Evolutionary conservation across 2,888 invertebrate species (phyloP).

Genomic region (Nephrotoma guestfalica): DNA sequence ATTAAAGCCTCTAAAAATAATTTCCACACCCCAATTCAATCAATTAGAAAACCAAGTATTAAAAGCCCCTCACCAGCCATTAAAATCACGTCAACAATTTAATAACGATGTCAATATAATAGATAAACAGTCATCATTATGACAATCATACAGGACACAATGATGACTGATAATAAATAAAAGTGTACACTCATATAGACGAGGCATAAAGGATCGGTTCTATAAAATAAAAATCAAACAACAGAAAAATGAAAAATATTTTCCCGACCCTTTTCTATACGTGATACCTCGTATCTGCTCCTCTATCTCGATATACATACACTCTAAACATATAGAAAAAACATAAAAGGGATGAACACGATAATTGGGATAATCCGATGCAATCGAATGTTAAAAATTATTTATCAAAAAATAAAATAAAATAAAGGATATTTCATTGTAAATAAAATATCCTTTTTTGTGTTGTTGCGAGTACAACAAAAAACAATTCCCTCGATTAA

Average conservation of each 20-base stretch:
- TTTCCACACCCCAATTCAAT: not conserved
- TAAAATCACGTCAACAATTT: not conserved
- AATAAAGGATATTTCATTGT: not conserved
- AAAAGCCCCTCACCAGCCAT: not conserved
- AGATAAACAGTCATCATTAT: not conserved
- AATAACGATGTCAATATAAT: not conserved
- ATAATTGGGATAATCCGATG: conserved; percentile 14
- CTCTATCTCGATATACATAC: not conserved
- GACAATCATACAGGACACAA: not conserved
- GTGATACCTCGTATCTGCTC: not conserved
- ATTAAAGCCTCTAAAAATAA: too few relatives aligned
- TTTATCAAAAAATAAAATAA: not conserved
- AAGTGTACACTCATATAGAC: not conserved
- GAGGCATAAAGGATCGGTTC: not conserved
- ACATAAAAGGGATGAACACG: conserved; percentile 6
- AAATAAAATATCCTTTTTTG: not conserved
- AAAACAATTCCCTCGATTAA: not conserved
- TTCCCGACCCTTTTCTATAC: not conserved
- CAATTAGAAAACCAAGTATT: not conserved
- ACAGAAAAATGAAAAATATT: not conserved
- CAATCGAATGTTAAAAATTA: conserved; percentile 7
- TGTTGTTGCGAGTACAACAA: not conserved
- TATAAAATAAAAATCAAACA: not conserved
- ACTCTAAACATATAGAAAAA: not conserved
- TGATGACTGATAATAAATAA: not conserved